A percentile compares a stretch with the other conserved stretches of the same genome.
phyloP scores from a whole-genome alignment of 2,888 invertebrate genomes.

The Dicycla oo region DNA sequence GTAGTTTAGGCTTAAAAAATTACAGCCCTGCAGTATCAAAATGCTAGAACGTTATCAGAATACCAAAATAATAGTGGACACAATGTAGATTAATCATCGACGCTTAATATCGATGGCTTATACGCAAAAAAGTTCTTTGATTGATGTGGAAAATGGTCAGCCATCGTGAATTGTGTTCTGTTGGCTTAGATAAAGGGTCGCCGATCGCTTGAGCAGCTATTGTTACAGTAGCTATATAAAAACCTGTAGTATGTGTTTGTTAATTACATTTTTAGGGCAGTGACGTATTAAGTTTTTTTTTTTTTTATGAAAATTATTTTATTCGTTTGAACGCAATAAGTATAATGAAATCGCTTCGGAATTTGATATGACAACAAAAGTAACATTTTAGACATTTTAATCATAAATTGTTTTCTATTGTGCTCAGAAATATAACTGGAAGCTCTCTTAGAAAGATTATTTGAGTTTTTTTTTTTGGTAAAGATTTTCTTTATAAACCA shows the following conservation, averaged over 20 bases:
- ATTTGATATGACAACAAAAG: constrained; percentile 44
- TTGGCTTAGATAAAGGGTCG: constrained; percentile 30
- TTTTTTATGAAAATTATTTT: constrained; percentile 41
- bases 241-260: constrained; percentile 25
- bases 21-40: constrained; percentile 39
- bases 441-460: constrained; percentile 27
- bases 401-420: constrained; percentile 44
- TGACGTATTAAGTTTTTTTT: constrained; percentile 44
- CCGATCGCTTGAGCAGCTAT: constrained; percentile 36
- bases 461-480: constrained; percentile 23
- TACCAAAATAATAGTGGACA: constrained; percentile 53
- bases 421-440: constrained; percentile 15
- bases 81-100: constrained; percentile 65
- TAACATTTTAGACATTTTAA: constrained; percentile 43
- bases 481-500: constrained; percentile 16
- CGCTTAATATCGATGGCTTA: constrained; percentile 65
- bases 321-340: too few species aligned
- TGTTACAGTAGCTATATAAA: constrained; percentile 27
- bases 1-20: constrained; percentile 54
- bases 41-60: constrained; percentile 31
- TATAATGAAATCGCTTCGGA: constrained; percentile 31
- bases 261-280: constrained; percentile 62
- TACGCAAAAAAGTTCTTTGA: constrained; percentile 64
- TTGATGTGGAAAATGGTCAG: constrained; percentile 58
- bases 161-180: constrained; percentile 42